These are phyloP conservation scores for Speoplatyrhinus poulsoni DNA, from an alignment of 2,113 vertebrate species.

Conservation along the genomic window DNA sequence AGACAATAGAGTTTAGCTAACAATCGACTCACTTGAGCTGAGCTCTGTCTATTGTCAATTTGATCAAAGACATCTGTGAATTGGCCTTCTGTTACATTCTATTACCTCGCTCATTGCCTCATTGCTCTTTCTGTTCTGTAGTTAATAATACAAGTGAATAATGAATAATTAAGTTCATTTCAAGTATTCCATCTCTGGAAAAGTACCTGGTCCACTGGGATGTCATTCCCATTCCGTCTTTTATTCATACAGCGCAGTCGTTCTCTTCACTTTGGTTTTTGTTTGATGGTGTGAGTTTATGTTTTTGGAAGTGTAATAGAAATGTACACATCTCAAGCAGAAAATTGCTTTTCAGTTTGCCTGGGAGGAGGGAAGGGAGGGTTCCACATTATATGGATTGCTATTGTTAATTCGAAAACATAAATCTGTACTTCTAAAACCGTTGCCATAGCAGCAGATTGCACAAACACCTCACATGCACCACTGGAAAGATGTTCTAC, in stretches of 20 bases:
- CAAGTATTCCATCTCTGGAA: constrained; percentile 46
- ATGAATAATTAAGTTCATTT: constrained; percentile 70
- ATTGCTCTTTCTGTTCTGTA: constrained; percentile 30
- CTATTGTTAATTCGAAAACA: too few species aligned
- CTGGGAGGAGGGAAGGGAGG: too few species aligned
- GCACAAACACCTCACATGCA: not conserved
- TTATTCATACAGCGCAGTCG: constrained; percentile 52
- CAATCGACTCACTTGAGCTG: not conserved
- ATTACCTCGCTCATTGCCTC: not conserved
- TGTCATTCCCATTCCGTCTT: constrained; percentile 35
- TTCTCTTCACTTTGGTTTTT: constrained; percentile 48
- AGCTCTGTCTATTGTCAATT: constrained; percentile 10
- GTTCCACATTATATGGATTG: not conserved
- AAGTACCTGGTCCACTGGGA: constrained; percentile 48
- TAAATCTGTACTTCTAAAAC: too few species aligned
- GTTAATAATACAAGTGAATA: constrained; percentile 24
- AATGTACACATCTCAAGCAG: not conserved
- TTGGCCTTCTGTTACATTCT: not conserved
- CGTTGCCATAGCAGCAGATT: not conserved
- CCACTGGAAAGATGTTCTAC: constrained; percentile 5
- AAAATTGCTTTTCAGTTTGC: not conserved
- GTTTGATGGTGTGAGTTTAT: constrained; percentile 24
- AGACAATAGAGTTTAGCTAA: constrained; percentile 2
- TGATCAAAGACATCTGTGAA: not conserved
- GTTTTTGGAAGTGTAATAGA: not conserved